Evolutionary conservation across 1,140 invertebrate genomes (phyloP).

Genomic region (Radopholus similis): DNA sequence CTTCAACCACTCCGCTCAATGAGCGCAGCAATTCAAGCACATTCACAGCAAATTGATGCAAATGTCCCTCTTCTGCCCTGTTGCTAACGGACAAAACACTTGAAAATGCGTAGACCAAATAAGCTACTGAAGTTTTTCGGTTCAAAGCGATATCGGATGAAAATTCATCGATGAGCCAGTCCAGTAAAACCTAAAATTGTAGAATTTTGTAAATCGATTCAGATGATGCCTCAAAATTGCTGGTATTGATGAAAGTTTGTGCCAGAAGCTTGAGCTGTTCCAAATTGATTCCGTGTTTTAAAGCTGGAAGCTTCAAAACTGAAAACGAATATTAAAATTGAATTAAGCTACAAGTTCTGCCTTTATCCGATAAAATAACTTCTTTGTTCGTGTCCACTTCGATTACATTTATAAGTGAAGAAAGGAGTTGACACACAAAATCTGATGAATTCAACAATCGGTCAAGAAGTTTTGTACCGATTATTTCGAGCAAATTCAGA

Average conservation of each 20-base stretch:
- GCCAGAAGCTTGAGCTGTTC: background rate
- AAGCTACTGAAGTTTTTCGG: background rate
- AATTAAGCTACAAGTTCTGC: background rate
- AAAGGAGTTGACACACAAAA: background rate
- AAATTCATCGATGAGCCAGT: constrained; percentile 5
- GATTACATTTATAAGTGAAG: background rate
- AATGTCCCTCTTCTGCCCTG: background rate
- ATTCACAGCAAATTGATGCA: background rate
- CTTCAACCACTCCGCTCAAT: background rate
- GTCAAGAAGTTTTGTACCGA: background rate
- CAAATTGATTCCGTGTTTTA: constrained; percentile 5
- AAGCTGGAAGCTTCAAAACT: background rate
- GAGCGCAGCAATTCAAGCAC: background rate
- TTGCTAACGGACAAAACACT: background rate
- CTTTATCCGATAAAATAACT: background rate
- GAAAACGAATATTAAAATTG: background rate
- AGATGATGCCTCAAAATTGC: constrained; percentile 7
- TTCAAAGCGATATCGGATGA: background rate
- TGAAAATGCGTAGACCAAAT: background rate
- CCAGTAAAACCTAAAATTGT: background rate
- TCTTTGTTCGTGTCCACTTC: background rate
- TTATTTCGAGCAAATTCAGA: background rate
- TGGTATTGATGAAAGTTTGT: background rate
- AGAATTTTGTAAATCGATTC: background rate
- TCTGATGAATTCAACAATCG: background rate